Base-by-base conservation (phyloP, 1,140 invertebrate species). In the Helicoverpa armigera region DNA sequence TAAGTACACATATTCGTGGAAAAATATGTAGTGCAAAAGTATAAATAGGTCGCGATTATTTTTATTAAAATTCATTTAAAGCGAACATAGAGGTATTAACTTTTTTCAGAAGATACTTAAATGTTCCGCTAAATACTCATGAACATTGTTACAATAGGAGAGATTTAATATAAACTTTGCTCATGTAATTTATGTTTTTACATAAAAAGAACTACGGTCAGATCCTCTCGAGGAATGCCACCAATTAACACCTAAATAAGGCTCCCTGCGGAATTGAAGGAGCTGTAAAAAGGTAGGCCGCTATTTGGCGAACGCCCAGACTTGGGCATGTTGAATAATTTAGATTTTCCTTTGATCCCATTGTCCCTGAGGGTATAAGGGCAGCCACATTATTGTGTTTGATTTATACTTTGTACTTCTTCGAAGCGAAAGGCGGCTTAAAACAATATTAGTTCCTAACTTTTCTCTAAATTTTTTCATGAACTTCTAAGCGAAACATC, bases 241-340 rank as follows among this genome's bases (percentile, higher is more conserved):
- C 73, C 78, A 86, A 86, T 86, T 84, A 86, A 81, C 74, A 80
- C 56, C 56, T 76, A 82, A 83, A 83, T 83, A 81, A 82, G 54
- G 74, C 60, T 79, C 73, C 77, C 70, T 43, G 9, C 23, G 56
- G 75, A 58, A 23, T 53, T 69, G 78, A 77, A 80, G 56, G 60
- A 58, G 70, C 75, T 63, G 65, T 69, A 85, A 81, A 85, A 85
- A 85, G 79, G 82, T 85, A 77, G 69, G 48, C 63, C 81, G 77
- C 67, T 80, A 72, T 81, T 81, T 77, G 23, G 65, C 74, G 79
- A 81, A 77, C 60, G 58, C 78, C 79, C 78, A 76, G 80, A 73
- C 65, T 80, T 82, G 73, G 50, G 72, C 79, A 79, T 82, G 81
- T 82, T 85, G 81, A 85, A 82, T 85, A 83, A 83, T 83, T 83